Evolutionary conservation across 2,113 vertebrate genomes (phyloP), one percentile per base, ranked within the genome.

Genomic region (Jacana jacana): DNA sequence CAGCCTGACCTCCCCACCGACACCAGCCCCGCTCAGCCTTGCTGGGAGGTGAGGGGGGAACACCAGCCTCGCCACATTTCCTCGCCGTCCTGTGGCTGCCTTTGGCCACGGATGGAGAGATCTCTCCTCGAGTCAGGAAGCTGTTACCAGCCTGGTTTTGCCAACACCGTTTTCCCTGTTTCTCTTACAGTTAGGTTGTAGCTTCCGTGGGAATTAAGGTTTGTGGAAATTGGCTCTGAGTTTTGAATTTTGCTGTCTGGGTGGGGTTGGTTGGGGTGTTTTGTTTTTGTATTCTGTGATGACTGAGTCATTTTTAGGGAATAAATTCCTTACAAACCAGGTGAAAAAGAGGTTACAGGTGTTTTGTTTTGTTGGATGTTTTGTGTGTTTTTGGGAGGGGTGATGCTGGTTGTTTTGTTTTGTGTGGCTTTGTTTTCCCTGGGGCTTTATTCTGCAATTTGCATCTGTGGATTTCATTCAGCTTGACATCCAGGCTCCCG

Each of bases 61-160:
- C 57, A 2, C 1, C 44, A 40, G 70, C 61, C 42, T 40, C 6
- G 3, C 81, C 7, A 77, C 4, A 1, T 46, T 61, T 49, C 55
- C 82, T 76, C 3, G 1, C 1, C 24, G 2, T 11, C 66, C 2
- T 1, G 0, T 1, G 0, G n/a, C 39, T 0, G 0, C 72, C 19
- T 15, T 51, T 1, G 0, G 4, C 72, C 49, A 4, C 24, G 24
- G 24, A 0, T 37, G 85, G 71, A 57, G 57, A 57, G 31, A 7
- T 24, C 44, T 71, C 61, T n/a, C 2, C 1, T 15, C 5, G 44
- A 64, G 48, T 72, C 66, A 24, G 11, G n/a, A 8, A 46, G 66
- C 55, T 9, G 10, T 24, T 25, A 13, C 33, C 63, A 16, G 28
- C 3, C 65, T 69, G 54, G 40, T 13, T 2, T 73, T 69, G 35